Conservation (phyloP, 2,113 vertebrate genomes). For the Hipposideros armiger region DNA sequence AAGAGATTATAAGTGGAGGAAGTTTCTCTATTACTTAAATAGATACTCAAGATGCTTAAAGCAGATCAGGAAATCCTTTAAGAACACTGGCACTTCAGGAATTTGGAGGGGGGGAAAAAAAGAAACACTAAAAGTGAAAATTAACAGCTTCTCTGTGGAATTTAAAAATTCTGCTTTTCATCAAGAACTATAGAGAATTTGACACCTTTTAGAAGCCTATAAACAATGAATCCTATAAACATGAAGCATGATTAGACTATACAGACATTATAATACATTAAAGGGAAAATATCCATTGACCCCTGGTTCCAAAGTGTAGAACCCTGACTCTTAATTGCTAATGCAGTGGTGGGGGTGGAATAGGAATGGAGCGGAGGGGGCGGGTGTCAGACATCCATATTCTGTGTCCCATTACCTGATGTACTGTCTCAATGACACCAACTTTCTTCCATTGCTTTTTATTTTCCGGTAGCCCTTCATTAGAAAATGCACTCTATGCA, state of each 20-base stretch:
- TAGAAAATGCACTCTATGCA: background rate
- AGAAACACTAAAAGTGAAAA: background rate
- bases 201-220: slow-evolving; percentile 16
- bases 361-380: background rate
- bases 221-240: background rate
- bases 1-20: slow-evolving; percentile 11
- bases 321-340: background rate
- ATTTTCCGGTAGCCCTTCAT: background rate
- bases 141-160: background rate
- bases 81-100: slow-evolving; percentile 5
- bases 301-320: background rate
- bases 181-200: background rate
- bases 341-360: background rate
- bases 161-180: slow-evolving; percentile 12
- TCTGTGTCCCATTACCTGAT: background rate
- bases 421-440: background rate
- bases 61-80: slow-evolving; percentile 58
- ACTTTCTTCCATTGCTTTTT: background rate
- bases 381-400: background rate
- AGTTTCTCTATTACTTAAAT: slow-evolving; percentile 19
- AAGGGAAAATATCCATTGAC: background rate
- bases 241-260: background rate
- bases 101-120: background rate
- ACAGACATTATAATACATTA: background rate
- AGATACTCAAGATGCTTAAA: background rate